These are phyloP conservation scores for Adelphocoris suturalis DNA, from an alignment of 2,888 invertebrate genomes.

Conservation along the genomic window DNA sequence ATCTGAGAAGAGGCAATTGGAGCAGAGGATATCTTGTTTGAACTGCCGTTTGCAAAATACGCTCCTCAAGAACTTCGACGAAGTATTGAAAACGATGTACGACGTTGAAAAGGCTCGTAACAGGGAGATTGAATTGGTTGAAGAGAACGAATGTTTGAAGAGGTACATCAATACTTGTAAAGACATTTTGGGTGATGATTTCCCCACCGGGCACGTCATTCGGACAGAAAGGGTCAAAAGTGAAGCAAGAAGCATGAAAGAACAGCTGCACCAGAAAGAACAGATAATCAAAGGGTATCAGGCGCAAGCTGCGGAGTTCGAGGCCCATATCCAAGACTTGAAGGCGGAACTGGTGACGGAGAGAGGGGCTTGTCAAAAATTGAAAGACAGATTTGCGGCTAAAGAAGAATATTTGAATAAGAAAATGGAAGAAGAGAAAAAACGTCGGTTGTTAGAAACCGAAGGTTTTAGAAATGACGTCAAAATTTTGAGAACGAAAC, in stretches of 20 bases:
- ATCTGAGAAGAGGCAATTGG: conserved; percentile 70
- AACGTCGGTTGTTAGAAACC: conserved; percentile 73
- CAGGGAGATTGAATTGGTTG: conserved; percentile 70
- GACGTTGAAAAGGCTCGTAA: conserved; percentile 66
- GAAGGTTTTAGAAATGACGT: conserved; percentile 74
- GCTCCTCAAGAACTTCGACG: conserved; percentile 70
- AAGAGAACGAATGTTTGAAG: conserved; percentile 72
- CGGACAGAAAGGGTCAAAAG: conserved; percentile 55
- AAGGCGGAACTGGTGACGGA: conserved; percentile 61
- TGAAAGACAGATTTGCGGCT: conserved; percentile 61
- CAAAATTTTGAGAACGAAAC: conserved; percentile 69
- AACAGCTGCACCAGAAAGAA: conserved; percentile 69
- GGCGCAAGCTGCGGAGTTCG: conserved; percentile 57
- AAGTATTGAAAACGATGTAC: conserved; percentile 68
- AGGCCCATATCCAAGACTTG: conserved; percentile 70
- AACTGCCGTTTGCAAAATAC: conserved; percentile 72
- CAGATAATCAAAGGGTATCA: conserved; percentile 65
- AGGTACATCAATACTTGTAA: conserved; percentile 69
- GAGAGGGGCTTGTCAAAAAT: conserved; percentile 66
- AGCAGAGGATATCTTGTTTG: conserved; percentile 72
- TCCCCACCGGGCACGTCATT: conserved; percentile 64
- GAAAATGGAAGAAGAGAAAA: conserved; percentile 74
- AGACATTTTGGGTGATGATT: conserved; percentile 72
- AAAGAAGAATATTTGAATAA: conserved; percentile 71
- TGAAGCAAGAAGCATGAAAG: conserved; percentile 62